A percentile compares a stretch with the other conserved stretches of the same genome.
Conservation (phyloP, 2,113 vertebrate genomes). For the Procapra przewalskii region DNA sequence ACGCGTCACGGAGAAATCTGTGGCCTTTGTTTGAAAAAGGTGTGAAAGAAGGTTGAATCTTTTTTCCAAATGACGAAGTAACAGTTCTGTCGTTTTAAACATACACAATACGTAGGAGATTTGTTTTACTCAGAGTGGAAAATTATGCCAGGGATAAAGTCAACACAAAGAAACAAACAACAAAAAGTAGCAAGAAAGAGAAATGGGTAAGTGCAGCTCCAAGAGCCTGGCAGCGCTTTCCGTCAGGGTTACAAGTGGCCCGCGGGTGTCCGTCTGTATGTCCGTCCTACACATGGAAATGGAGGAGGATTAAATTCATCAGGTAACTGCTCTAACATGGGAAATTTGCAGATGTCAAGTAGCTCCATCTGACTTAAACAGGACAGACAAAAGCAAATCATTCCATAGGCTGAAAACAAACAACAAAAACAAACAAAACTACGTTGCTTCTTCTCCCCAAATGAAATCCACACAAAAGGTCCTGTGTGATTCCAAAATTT, state of each 20-base stretch:
- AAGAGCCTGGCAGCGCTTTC: conserved; percentile 78
- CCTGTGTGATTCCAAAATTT: conserved; percentile 81
- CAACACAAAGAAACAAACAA: conserved; percentile 84
- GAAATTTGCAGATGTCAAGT: conserved; percentile 85
- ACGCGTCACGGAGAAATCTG: conserved; percentile 63
- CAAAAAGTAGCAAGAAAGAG: conserved; percentile 78
- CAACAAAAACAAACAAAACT: conserved; percentile 75
- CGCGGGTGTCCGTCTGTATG: conserved; percentile 78
- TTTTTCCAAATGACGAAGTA: conserved; percentile 69
- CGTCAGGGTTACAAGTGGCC: conserved; percentile 90
- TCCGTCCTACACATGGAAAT: conserved; percentile 85
- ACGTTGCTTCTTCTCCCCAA: conserved; percentile 86
- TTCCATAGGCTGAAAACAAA: conserved; percentile 82
- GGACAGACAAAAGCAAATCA: conserved; percentile 85
- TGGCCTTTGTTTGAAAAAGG: conserved; percentile 74
- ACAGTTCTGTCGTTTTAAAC: conserved; percentile 80
- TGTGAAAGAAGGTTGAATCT: conserved; percentile 73
- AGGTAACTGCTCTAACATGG: conserved; percentile 90
- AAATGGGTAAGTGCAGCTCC: conserved; percentile 88
- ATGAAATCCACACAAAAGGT: conserved; percentile 85
- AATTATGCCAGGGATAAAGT: conserved; percentile 83
- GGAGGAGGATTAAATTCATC: conserved; percentile 87
- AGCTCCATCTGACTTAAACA: conserved; percentile 83
- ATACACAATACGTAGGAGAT: conserved; percentile 82
- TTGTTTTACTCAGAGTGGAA: conserved; percentile 82